Percentiles rank a stretch among this genome's conserved stretches.
phyloP scores from a whole-genome alignment of 2,797 vertebrate species.

The Crypturellus tataupa region DNA sequence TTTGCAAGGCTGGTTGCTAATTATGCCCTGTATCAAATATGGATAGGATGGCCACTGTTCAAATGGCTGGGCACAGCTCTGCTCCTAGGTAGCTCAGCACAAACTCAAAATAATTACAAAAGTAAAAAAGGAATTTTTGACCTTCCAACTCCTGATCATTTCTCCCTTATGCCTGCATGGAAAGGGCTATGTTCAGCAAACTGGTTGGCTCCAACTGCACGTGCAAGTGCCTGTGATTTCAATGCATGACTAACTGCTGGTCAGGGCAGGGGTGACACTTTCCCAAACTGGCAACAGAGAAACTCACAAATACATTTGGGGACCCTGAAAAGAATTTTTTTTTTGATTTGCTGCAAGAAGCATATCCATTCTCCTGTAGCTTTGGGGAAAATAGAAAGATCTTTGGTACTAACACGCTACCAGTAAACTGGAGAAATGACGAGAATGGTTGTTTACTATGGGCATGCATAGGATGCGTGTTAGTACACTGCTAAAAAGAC shows the following conservation, averaged over 20 bases:
- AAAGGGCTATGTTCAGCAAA: neutral
- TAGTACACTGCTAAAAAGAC: neutral
- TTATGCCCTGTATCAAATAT: conserved; percentile 59
- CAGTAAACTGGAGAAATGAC: neutral
- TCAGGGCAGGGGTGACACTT: neutral
- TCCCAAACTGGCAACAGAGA: neutral
- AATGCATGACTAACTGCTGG: neutral
- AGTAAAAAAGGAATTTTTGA: neutral
- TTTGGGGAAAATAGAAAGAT: neutral
- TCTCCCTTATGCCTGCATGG: conserved; percentile 4
- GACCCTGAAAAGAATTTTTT: neutral
- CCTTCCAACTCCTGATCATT: conserved; percentile 19
- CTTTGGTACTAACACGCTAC: neutral
- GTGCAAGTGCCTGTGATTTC: neutral
- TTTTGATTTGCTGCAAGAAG: neutral
- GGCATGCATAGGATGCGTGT: neutral
- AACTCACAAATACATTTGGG: neutral
- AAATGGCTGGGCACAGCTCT: conserved; percentile 46
- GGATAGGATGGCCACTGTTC: conserved; percentile 24
- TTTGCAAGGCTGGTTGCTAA: conserved; percentile 52
- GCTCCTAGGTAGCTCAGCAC: neutral
- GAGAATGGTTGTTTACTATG: neutral
- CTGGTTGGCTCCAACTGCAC: neutral
- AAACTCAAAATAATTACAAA: conserved; percentile 46
- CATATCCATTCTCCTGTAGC: neutral